Evolutionary conservation across 2,888 invertebrate genomes (phyloP).

Genomic region (Aricia artaxerxes): DNA sequence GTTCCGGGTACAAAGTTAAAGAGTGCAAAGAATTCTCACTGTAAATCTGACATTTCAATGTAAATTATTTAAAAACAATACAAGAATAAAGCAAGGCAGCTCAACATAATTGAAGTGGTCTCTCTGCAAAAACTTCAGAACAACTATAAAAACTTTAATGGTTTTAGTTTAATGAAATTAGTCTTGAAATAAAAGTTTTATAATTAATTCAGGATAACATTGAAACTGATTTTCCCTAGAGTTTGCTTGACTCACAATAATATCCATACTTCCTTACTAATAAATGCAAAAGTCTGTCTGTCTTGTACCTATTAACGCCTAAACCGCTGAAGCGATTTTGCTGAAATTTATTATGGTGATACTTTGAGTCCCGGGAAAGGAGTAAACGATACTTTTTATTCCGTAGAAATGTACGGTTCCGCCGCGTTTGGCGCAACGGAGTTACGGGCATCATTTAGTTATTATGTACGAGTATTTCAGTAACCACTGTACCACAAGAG

Average conservation of each 20-base stretch:
- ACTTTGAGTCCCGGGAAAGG: too few relatives aligned
- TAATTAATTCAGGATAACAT: neutral
- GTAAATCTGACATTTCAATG: constrained; percentile 9
- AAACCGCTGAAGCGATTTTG: too few relatives aligned
- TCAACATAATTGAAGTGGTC: constrained; percentile 24
- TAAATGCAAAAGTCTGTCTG: too few relatives aligned
- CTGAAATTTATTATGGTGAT: too few relatives aligned
- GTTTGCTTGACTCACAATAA: neutral
- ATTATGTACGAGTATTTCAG: too few relatives aligned
- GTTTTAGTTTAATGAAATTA: constrained; percentile 22
- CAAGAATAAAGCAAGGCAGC: constrained; percentile 14
- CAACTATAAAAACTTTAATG: constrained; percentile 23
- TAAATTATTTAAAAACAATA: constrained; percentile 21
- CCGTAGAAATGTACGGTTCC: too few relatives aligned
- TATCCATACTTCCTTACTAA: too few relatives aligned
- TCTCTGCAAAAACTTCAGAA: constrained; percentile 1
- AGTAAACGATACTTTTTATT: too few relatives aligned
- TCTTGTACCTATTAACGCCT: too few relatives aligned
- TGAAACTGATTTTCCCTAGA: neutral
- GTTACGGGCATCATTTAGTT: too few relatives aligned
- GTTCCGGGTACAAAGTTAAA: neutral
- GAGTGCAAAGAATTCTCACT: neutral
- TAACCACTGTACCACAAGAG: too few relatives aligned
- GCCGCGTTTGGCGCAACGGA: too few relatives aligned
- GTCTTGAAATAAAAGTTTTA: constrained; percentile 2